Evolutionary conservation across 2,797 vertebrate species (phyloP).

Genomic region (Acrossocheilus fasciatus): DNA sequence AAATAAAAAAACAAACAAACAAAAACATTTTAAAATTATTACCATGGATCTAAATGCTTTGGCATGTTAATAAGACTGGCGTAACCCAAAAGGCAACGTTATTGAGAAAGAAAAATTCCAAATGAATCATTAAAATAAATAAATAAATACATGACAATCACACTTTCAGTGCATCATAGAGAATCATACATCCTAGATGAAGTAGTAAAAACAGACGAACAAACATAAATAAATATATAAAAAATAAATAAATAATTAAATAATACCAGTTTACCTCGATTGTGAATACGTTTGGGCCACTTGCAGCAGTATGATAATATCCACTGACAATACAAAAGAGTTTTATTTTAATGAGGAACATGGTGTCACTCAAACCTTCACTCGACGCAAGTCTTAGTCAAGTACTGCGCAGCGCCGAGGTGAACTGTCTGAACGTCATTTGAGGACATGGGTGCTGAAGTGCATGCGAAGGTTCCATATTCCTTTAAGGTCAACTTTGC

Average conservation of each 20-base stretch:
- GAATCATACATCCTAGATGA: slow-evolving; percentile 54
- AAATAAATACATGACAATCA: slow-evolving; percentile 50
- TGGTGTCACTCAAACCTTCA: slow-evolving; percentile 65
- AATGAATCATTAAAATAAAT: slow-evolving; percentile 73
- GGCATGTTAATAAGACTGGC: slow-evolving; percentile 79
- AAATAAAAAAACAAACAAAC: slow-evolving; percentile 68
- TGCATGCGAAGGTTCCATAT: slow-evolving; percentile 81
- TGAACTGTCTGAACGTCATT: slow-evolving; percentile 48
- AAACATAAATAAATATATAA: slow-evolving; percentile 56
- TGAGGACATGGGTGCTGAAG: slow-evolving; percentile 68
- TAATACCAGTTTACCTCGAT: slow-evolving; percentile 74
- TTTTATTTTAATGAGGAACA: slow-evolving; percentile 63
- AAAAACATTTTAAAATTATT: slow-evolving; percentile 74
- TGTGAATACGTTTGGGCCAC: slow-evolving; percentile 80
- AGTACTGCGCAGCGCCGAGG: slow-evolving; percentile 60
- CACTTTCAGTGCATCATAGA: slow-evolving; percentile 44
- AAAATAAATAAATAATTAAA: slow-evolving; percentile 63
- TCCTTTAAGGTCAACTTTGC: slow-evolving; percentile 80
- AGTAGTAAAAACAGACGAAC: slow-evolving; percentile 55
- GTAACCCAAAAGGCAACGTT: slow-evolving; percentile 64
- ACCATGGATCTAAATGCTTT: slow-evolving; percentile 80
- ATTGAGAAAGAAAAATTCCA: slow-evolving; percentile 71
- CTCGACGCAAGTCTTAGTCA: slow-evolving; percentile 59
- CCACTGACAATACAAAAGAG: slow-evolving; percentile 70
- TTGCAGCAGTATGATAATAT: slow-evolving; percentile 85